phyloP scores from a whole-genome alignment of 2,888 invertebrate species.

The Pherbina coryleti region DNA sequence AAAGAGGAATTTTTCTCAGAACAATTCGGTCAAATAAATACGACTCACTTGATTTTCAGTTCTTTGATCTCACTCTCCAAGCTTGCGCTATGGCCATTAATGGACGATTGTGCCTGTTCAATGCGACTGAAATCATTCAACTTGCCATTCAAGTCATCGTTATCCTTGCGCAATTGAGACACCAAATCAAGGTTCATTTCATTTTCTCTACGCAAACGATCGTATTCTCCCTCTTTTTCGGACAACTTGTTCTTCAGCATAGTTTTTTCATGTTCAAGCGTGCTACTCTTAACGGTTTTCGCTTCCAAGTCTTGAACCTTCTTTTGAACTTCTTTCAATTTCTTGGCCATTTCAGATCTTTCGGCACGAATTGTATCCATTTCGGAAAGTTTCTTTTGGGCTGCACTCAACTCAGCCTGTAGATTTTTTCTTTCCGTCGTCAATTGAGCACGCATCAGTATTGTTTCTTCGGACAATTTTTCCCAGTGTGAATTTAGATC shows the following conservation, averaged over 20 bases:
- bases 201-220: conserved; percentile 77
- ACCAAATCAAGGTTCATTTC: conserved; percentile 79
- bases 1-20: neutral
- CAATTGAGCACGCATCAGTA: conserved; percentile 84
- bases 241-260: conserved; percentile 79
- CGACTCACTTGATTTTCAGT: conserved; percentile 74
- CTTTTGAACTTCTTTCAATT: conserved; percentile 62
- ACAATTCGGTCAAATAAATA: neutral
- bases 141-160: conserved; percentile 84
- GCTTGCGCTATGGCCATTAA: conserved; percentile 81
- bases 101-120: conserved; percentile 83
- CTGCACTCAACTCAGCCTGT: conserved; percentile 70
- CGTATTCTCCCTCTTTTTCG: conserved; percentile 81
- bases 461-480: conserved; percentile 86
- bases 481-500: conserved; percentile 87
- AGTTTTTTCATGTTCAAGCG: conserved; percentile 75
- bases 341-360: conserved; percentile 62
- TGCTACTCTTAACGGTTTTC: conserved; percentile 57
- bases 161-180: conserved; percentile 79
- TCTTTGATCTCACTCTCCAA: conserved; percentile 83
- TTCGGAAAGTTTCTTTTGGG: conserved; percentile 60
- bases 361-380: conserved; percentile 63
- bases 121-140: conserved; percentile 88
- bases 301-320: conserved; percentile 63
- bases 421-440: conserved; percentile 86